Conservation (phyloP, 2,113 vertebrate genomes). For the Genyomyrus donnyi region DNA sequence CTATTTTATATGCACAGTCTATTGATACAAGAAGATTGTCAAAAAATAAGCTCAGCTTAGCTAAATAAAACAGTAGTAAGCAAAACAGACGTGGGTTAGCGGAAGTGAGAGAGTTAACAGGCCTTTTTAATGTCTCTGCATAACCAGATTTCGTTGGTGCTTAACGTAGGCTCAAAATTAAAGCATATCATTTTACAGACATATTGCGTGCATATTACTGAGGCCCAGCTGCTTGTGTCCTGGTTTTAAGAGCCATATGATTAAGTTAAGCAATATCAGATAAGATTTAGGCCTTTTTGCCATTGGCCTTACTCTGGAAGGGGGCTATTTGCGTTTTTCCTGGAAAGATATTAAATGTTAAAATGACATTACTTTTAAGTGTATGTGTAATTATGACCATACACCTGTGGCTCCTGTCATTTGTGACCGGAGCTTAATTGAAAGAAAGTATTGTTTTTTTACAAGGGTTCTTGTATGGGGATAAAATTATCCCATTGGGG, state of each 20-base stretch:
- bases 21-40: not conserved
- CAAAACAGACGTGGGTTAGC: conserved; percentile 17
- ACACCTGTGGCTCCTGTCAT: conserved; percentile 85
- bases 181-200: conserved; percentile 90
- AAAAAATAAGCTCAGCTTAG: not conserved
- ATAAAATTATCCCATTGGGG: not conserved
- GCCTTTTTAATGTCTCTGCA: conserved; percentile 81
- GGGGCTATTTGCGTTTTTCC: conserved; percentile 74
- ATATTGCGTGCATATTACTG: conserved; percentile 88
- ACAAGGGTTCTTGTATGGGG: not conserved
- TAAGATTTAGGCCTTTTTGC: conserved; percentile 71
- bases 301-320: conserved; percentile 69
- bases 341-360: conserved; percentile 82
- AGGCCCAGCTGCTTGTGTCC: conserved; percentile 89
- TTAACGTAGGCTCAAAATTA: conserved; percentile 78
- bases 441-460: conserved; percentile 8
- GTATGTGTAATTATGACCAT: conserved; percentile 73
- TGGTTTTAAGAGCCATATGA: conserved; percentile 92
- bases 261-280: conserved; percentile 94
- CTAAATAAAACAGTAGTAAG: not conserved
- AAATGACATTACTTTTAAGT: conserved; percentile 79
- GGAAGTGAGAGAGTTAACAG: conserved; percentile 62
- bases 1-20: not conserved
- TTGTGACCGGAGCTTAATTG: conserved; percentile 42
- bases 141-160: conserved; percentile 76